Conservation (phyloP, 2,113 vertebrate species). For the Guaruba guarouba region DNA sequence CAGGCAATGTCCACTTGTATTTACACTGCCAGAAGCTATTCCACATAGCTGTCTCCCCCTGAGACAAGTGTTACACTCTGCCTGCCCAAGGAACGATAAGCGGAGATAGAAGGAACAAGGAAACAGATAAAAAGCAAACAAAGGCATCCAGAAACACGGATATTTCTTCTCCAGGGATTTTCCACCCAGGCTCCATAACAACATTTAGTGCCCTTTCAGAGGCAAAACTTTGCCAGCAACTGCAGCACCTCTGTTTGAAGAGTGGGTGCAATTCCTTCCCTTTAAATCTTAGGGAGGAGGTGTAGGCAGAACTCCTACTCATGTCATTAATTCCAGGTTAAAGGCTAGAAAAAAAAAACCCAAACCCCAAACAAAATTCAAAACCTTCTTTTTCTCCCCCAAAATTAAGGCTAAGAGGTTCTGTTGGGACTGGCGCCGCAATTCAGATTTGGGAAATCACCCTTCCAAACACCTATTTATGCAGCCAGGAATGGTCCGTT, state of each 20-base stretch:
- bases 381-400: background rate
- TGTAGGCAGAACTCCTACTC: background rate
- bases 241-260: background rate
- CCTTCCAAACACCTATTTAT: background rate
- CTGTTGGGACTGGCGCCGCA: background rate
- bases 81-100: background rate
- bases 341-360: background rate
- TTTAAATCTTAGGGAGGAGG: background rate
- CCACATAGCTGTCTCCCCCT: rapidly evolving
- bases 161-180: background rate
- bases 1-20: rapidly evolving
- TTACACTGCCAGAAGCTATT: background rate
- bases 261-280: background rate
- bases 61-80: rapidly evolving
- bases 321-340: background rate
- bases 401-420: background rate
- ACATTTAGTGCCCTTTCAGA: background rate
- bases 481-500: background rate
- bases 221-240: background rate
- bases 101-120: background rate
- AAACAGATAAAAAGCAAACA: background rate
- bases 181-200: background rate
- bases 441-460: background rate
- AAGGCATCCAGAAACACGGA: rapidly evolving
- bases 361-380: background rate